Evolutionary conservation across 1,140 invertebrate species (phyloP), one percentile per base, ranked within the genome.

Genomic region (Pachyrhynchus sulphureomaculatus): DNA sequence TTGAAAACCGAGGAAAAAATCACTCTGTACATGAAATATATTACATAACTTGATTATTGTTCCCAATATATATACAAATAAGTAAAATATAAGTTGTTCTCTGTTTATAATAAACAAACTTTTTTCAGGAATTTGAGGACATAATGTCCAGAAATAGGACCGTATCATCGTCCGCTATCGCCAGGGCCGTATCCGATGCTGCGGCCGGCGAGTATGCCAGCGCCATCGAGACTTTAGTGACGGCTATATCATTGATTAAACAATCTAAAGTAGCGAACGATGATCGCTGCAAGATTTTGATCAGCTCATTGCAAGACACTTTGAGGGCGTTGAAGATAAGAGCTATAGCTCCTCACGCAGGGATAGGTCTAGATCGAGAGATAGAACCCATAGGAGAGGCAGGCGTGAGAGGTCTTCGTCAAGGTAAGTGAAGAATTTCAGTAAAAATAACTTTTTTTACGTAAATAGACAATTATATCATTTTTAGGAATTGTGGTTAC

Each of bases 241-340:
- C 97, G 1, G 97, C 97, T 1, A 99, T 99, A 67, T 98, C 95
- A 3, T 80, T 99, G 15, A 99, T 99, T 60, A 98, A 98, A 79
- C 95, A 99, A 80, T 98, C 96, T 15, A 98, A 98, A 80, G 93
- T 97, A 54, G 92, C 96, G 0, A 89, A 92, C 72, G 97, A 99
- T 80, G 97, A 99, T 75, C 83, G 97, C 34, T 99, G 97, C 81
- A 99, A 99, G 81, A 97, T 99, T 66, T 79, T 99, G 9, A 96
- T 99, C 51, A 96, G 91, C 70, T 96, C 95, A 0, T 82, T 99
- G 1, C 91, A 99, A 80, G 97, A 99, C 75, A 99, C 97, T 15
- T 78, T 99, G 23, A 89, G 96, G 76, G 95, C 15, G 93, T 98
- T n/a, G 95, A 98, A 79, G 90, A 91, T 1, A 98, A 98, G 77